These are phyloP conservation scores for Diplazon laetatorius DNA, from an alignment of 2,888 invertebrate species.

Conservation along the genomic window DNA sequence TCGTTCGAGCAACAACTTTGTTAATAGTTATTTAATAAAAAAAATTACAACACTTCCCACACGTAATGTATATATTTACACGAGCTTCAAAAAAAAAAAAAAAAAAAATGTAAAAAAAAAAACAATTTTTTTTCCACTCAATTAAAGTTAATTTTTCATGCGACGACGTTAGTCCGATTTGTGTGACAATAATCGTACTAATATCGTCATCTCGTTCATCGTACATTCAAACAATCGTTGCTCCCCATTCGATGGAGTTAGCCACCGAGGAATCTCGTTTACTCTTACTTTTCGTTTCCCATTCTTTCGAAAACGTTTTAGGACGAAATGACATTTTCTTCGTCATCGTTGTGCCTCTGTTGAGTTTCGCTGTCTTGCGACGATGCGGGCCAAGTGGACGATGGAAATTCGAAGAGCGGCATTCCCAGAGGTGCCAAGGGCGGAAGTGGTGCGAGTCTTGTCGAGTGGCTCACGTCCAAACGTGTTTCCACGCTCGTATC, in stretches of 20 bases:
- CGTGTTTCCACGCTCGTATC: conserved; percentile 72
- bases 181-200: not conserved
- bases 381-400: conserved; percentile 40
- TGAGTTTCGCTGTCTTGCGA: not conserved
- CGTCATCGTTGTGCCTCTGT: not conserved
- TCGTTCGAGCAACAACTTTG: conserved; percentile 1
- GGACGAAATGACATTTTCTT: conserved; percentile 8
- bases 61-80: conserved; percentile 47
- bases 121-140: not conserved
- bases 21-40: conserved; percentile 26
- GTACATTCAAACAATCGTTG: not conserved
- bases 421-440: conserved; percentile 86
- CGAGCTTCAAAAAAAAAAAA: not conserved
- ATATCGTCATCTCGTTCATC: not conserved
- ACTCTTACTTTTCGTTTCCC: not conserved
- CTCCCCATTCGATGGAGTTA: not conserved
- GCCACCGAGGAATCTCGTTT: not conserved
- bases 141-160: conserved; percentile 1
- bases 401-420: conserved; percentile 85
- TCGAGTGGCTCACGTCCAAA: conserved; percentile 73
- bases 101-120: too few species aligned
- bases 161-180: conserved; percentile 9
- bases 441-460: conserved; percentile 81
- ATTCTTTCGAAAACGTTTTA: not conserved
- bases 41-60: conserved; percentile 37